phyloP scores from a whole-genome alignment of 2,888 invertebrate genomes.

The Agonum fuliginosum region DNA sequence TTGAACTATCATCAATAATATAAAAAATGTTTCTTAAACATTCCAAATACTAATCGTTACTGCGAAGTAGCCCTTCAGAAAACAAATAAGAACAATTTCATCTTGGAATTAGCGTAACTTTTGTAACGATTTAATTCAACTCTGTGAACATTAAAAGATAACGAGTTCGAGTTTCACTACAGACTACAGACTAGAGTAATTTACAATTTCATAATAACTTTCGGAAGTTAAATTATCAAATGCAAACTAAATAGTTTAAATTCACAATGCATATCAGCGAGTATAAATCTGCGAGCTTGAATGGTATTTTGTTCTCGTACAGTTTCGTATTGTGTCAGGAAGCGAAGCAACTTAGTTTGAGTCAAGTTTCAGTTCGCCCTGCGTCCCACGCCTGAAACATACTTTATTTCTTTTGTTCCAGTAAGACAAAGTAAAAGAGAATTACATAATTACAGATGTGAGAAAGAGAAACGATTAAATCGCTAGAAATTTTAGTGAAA shows the following conservation, averaged over 20 bases:
- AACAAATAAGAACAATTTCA: background rate
- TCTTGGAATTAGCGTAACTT: background rate
- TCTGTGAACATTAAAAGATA: background rate
- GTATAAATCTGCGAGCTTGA: constrained; percentile 9
- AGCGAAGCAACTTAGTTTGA: background rate
- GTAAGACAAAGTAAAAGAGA: no score
- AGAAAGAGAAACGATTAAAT: background rate
- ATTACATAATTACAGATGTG: background rate
- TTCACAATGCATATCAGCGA: constrained; percentile 1
- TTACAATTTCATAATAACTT: background rate
- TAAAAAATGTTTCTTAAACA: no score
- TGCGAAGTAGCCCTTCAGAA: no score
- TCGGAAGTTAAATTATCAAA: background rate
- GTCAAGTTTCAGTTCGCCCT: constrained; percentile 40
- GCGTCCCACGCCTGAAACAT: constrained; percentile 28
- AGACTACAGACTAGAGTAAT: no score
- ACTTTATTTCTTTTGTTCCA: constrained; percentile 21
- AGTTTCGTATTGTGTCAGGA: background rate
- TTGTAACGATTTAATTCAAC: background rate
- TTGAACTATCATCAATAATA: no score
- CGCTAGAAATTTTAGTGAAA: no score
- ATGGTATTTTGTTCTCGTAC: background rate
- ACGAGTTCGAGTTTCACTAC: background rate
- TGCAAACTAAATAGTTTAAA: constrained; percentile 31
- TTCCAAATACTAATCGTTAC: no score